Evolutionary conservation across 1,140 invertebrate species (phyloP).

Genomic region (Frieseomelitta varia): DNA sequence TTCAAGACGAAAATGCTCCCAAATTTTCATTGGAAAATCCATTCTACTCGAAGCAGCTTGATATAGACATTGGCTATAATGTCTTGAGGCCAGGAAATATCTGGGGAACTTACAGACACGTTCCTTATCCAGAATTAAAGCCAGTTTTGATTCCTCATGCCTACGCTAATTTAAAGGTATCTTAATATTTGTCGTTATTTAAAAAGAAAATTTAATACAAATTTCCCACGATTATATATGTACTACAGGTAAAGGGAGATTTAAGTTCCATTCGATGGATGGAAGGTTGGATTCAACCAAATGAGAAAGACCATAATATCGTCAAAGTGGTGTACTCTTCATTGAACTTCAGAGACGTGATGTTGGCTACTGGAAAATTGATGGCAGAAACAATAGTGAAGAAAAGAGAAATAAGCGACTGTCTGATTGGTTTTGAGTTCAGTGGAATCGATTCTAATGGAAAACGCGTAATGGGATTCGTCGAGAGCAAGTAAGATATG

Average conservation of each 20-base stretch:
- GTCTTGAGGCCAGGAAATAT: constrained; percentile 84
- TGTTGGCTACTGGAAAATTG: constrained; percentile 89
- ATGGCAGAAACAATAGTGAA: constrained; percentile 84
- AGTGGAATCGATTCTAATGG: constrained; percentile 84
- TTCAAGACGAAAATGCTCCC: constrained; percentile 86
- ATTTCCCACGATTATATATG: background rate
- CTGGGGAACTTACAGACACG: constrained; percentile 92
- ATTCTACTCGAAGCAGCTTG: constrained; percentile 86
- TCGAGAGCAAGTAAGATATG: constrained; percentile 65
- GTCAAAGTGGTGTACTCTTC: constrained; percentile 85
- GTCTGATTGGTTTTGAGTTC: constrained; percentile 89
- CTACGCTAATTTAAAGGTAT: constrained; percentile 88
- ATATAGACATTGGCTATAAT: constrained; percentile 91
- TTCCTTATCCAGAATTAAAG: constrained; percentile 81
- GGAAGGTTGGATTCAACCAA: constrained; percentile 82
- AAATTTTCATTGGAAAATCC: constrained; percentile 85
- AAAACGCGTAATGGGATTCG: constrained; percentile 88
- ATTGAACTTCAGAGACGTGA: constrained; percentile 90
- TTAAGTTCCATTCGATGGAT: constrained; percentile 93
- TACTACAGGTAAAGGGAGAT: constrained; percentile 86
- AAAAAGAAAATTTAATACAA: background rate
- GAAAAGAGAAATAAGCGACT: constrained; percentile 84
- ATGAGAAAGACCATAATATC: constrained; percentile 73
- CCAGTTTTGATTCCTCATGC: constrained; percentile 85
- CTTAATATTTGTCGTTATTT: background rate